Conservation (phyloP, 2,888 invertebrate species). For the Troides oblongomaculatus region DNA sequence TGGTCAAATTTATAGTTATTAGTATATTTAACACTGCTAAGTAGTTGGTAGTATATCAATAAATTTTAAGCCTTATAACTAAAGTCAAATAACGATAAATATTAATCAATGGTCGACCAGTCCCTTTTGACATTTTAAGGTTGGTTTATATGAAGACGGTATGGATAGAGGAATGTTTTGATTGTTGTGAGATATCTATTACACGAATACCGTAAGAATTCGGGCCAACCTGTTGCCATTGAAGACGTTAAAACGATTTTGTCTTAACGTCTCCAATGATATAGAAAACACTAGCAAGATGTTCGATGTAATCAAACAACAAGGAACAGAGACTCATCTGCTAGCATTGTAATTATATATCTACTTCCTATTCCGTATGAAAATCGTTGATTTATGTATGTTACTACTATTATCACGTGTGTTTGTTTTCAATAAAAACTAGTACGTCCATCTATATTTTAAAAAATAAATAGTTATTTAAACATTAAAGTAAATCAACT, state of each 20-base stretch:
- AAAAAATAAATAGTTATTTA: not conserved
- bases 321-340: too few species aligned
- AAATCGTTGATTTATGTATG: too few species aligned
- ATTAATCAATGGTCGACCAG: constrained; percentile 50
- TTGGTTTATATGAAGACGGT: constrained; percentile 2
- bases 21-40: constrained; percentile 14
- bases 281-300: too few species aligned
- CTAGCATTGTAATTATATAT: too few species aligned
- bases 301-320: too few species aligned
- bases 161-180: not conserved
- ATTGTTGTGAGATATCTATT: not conserved
- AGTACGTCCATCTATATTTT: too few species aligned
- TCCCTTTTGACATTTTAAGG: constrained; percentile 1
- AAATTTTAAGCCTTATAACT: constrained; percentile 35
- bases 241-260: too few species aligned
- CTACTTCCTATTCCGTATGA: too few species aligned
- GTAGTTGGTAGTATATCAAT: not conserved
- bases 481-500: not conserved
- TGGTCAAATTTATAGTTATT: constrained; percentile 21
- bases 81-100: constrained; percentile 72
- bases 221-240: not conserved
- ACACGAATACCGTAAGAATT: not conserved
- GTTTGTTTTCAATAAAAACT: too few species aligned
- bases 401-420: too few species aligned
- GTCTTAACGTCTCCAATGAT: too few species aligned